These are phyloP conservation scores for Holcopasites calliopsidis DNA, from an alignment of 1,140 invertebrate species.

Conservation along the genomic window DNA sequence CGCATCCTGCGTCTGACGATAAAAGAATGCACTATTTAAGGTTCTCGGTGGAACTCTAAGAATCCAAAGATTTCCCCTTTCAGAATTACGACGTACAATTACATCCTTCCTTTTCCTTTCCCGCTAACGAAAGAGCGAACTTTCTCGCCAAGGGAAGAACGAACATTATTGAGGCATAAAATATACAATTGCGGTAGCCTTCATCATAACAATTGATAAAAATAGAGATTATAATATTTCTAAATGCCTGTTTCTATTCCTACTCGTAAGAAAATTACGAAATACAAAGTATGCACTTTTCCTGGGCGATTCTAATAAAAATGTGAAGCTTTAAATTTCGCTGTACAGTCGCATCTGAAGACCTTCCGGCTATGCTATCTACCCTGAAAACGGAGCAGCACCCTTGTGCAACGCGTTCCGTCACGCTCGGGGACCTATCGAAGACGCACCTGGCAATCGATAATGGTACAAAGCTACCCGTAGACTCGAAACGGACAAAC, in stretches of 20 bases:
- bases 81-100: conserved; percentile 22
- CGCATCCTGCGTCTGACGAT: conserved; percentile 17
- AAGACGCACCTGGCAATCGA: conserved; percentile 72
- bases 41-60: neutral
- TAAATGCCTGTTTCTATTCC: too few species aligned
- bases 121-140: too few species aligned
- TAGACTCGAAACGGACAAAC: conserved; percentile 47
- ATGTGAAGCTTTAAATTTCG: too few species aligned
- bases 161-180: too few species aligned
- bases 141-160: neutral
- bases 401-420: conserved; percentile 49
- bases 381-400: conserved; percentile 49
- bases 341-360: neutral
- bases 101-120: conserved; percentile 13
- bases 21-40: conserved; percentile 33
- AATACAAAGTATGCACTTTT: too few species aligned
- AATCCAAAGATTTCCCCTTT: conserved; percentile 3
- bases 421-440: conserved; percentile 61
- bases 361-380: conserved; percentile 25
- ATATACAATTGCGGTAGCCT: neutral
- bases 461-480: conserved; percentile 56
- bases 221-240: too few species aligned
- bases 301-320: too few species aligned
- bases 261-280: too few species aligned
- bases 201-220: neutral